Base-by-base conservation (phyloP, 2,797 vertebrate genomes). In the Clarias platycephalus region DNA sequence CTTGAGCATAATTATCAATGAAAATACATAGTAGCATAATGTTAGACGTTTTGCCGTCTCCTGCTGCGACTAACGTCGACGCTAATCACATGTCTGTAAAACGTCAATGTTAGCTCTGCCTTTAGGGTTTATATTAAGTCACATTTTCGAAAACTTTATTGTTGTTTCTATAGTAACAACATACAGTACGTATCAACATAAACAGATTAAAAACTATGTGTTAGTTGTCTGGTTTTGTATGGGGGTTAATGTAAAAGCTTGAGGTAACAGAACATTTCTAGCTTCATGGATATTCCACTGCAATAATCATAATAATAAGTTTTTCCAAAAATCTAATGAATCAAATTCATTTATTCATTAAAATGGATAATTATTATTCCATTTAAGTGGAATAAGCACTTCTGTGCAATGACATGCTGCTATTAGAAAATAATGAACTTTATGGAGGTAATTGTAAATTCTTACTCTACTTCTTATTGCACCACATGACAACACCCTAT, bases 81-180 rank as follows among this genome's bases (percentile, higher is more conserved):
- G 49, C 49, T 53, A 49, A 49, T 49, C 44, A 49, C 44, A 49
- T 49, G 49, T 53, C 49, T 53, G 12, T 13, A 53, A 53, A 53
- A 53, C 12, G 49, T 53, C 49, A 74, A 31, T 18, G 24, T 28
- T 31, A 13, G 18, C 26, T 57, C 72, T 34, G 10, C 31, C 18
- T 74, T 74, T 74, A 55, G 18, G 44, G 5, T 15, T 24, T 15
- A 34, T 60, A 77, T 24, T 2, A 34, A 77, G 22, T 58, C 15
- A 76, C 13, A 12, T 12, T 22, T 34, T 24, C 4, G 31, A 58
- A 31, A 34, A 34, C 24, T 60, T 2, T 63, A 1, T 74, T 72
- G n/a, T 28, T 28, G n/a, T 74, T 74, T 74, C n/a, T 74, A 74
- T 55, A 55, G 15, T 74, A 74, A 53, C 15, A 75, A 10, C 26